Conservation (phyloP, 2,888 invertebrate genomes). For the Leptinotarsa tumamoca region DNA sequence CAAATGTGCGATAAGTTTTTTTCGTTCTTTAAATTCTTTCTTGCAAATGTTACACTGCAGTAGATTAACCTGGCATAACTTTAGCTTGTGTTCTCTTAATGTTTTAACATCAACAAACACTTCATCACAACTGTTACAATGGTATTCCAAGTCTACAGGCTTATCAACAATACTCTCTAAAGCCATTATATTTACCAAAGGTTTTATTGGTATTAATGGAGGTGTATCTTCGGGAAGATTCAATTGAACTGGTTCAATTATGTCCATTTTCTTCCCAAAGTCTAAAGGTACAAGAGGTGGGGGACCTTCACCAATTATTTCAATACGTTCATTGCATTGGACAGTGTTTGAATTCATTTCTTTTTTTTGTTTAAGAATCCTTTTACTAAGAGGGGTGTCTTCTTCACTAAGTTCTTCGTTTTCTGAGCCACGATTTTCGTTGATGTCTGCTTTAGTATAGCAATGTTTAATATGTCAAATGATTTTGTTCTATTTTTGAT, state of each 20-base stretch:
- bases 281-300: slow-evolving; percentile 61
- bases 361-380: slow-evolving; percentile 7
- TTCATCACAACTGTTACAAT: slow-evolving; percentile 57
- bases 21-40: slow-evolving; percentile 60
- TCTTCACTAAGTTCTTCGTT: slow-evolving; percentile 47
- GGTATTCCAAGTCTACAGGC: slow-evolving; percentile 49
- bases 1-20: slow-evolving; percentile 61
- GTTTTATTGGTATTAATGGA: slow-evolving; percentile 62
- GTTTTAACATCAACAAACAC: slow-evolving; percentile 54
- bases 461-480: slow-evolving; percentile 57
- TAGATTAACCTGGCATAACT: slow-evolving; percentile 52
- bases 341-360: slow-evolving; percentile 31
- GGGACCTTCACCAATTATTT: slow-evolving; percentile 53
- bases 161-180: slow-evolving; percentile 33
- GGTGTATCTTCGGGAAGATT: slow-evolving; percentile 56
- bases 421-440: slow-evolving; percentile 41
- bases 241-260: slow-evolving; percentile 32
- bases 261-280: slow-evolving; percentile 34
- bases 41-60: slow-evolving; percentile 62
- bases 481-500: slow-evolving; percentile 47
- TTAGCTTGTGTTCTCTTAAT: slow-evolving; percentile 57
- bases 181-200: slow-evolving; percentile 48
- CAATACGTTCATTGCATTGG: not conserved
- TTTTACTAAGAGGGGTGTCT: slow-evolving; percentile 49
- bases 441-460: slow-evolving; percentile 57